phyloP scores from a whole-genome alignment of 2,113 vertebrate genomes.

The Actenoides lindsayi region DNA sequence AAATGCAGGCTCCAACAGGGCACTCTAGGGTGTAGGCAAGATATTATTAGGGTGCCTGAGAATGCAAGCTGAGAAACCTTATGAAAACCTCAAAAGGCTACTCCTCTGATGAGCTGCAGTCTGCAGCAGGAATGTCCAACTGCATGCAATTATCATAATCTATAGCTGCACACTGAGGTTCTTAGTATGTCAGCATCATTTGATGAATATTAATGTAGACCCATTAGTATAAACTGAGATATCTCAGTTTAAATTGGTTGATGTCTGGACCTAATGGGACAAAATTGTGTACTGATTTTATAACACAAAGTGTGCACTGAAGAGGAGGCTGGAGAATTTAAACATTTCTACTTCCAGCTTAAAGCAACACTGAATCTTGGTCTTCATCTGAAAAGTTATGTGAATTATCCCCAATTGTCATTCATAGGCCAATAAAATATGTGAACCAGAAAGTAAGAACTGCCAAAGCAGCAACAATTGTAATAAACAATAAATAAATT shows the following conservation, averaged over 20 bases:
- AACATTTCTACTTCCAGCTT: neutral
- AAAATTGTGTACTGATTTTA: neutral
- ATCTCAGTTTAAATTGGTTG: neutral
- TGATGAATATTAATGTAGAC: neutral
- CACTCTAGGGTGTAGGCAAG: neutral
- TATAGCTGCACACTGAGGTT: neutral
- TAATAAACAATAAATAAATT: too few species aligned
- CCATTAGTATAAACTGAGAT: neutral
- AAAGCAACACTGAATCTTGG: neutral
- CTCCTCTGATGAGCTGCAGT: neutral
- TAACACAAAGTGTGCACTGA: neutral
- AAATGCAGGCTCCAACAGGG: neutral
- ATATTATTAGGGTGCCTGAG: neutral
- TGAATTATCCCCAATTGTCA: neutral
- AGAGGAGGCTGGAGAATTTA: neutral
- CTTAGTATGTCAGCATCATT: neutral
- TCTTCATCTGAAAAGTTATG: neutral
- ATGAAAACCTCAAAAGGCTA: neutral
- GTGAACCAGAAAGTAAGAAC: neutral
- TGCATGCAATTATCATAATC: fast-evolving
- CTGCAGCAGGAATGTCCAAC: neutral
- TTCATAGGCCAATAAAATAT: neutral
- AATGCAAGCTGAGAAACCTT: neutral
- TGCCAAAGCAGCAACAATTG: neutral
- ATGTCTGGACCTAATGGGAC: neutral